Evolutionary conservation across 1,140 invertebrate species (phyloP).

Genomic region (Heliconius nattereri): DNA sequence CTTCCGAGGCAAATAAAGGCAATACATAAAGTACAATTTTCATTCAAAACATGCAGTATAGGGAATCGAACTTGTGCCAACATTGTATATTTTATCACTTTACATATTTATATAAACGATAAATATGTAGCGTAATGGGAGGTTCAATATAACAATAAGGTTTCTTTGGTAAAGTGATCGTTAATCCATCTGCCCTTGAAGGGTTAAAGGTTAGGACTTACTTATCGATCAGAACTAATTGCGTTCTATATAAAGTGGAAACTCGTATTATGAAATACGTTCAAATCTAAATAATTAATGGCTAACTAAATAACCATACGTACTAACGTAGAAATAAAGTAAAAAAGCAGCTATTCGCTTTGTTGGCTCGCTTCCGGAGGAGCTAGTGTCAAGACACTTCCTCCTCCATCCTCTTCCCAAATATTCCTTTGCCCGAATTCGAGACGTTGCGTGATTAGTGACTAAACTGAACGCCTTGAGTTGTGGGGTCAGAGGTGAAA

Average conservation of each 20-base stretch:
- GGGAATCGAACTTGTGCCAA: no score
- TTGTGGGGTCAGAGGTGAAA: no score
- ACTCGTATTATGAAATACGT: not conserved
- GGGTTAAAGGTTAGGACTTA: not conserved
- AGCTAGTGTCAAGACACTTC: not conserved
- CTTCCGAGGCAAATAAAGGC: no score
- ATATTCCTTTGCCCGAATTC: no score
- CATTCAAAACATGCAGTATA: no score
- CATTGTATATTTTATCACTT: not conserved
- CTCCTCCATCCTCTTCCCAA: not conserved
- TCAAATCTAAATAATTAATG: not conserved
- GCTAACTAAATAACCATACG: no score
- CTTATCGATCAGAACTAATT: slow-evolving; percentile 2
- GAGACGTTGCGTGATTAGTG: no score
- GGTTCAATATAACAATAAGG: slow-evolving; percentile 3
- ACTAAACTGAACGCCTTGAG: no score
- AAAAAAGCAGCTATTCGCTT: no score
- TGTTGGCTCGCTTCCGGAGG: no score
- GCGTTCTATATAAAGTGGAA: not conserved
- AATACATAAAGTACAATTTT: no score
- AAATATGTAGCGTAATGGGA: not conserved
- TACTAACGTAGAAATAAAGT: no score
- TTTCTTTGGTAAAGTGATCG: slow-evolving; percentile 2
- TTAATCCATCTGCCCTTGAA: slow-evolving; percentile 12
- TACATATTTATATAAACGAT: slow-evolving; percentile 6